Evolutionary conservation across 2,888 invertebrate species (phyloP).

Genomic region (Automeris io): DNA sequence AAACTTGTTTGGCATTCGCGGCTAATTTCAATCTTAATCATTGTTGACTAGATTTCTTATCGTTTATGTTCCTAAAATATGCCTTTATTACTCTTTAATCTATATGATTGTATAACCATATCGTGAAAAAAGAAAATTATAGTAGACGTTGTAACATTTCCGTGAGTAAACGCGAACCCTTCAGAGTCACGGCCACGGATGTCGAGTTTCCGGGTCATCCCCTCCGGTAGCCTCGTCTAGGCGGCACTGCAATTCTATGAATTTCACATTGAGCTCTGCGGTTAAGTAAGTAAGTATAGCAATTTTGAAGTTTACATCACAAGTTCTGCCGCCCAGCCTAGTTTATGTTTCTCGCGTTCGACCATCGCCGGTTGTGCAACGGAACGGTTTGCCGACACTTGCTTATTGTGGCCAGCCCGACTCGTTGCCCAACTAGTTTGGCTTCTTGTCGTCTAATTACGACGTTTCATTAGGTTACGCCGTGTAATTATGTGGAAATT

Average conservation of each 20-base stretch:
- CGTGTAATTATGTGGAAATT: conserved; percentile 38
- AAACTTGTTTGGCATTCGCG: conserved; percentile 64
- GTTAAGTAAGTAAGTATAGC: conserved; percentile 74
- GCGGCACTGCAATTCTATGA: conserved; percentile 51
- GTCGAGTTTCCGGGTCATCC: conserved; percentile 59
- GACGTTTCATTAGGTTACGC: conserved; percentile 53
- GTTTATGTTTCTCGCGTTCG: conserved; percentile 75
- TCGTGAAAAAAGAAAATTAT: too few species aligned
- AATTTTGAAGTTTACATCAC: conserved; percentile 76
- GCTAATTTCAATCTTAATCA: conserved; percentile 44
- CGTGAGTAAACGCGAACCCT: conserved; percentile 15
- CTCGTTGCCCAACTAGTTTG: conserved; percentile 67
- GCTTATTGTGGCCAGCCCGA: conserved; percentile 65
- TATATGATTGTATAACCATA: too few species aligned
- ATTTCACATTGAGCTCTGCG: conserved; percentile 62
- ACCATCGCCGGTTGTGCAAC: conserved; percentile 71
- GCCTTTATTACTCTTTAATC: not conserved
- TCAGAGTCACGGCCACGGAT: conserved; percentile 49
- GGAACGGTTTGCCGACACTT: conserved; percentile 66
- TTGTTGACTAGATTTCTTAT: conserved; percentile 27
- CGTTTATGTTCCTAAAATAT: not conserved
- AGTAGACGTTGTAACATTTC: conserved; percentile 5
- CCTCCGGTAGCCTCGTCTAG: conserved; percentile 39
- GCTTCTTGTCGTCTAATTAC: conserved; percentile 69
- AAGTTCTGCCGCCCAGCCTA: conserved; percentile 67